Percentiles rank a stretch among this genome's conserved stretches.
Evolutionary conservation across 2,113 vertebrate genomes (phyloP).

Genomic region (Cinclus cinclus): DNA sequence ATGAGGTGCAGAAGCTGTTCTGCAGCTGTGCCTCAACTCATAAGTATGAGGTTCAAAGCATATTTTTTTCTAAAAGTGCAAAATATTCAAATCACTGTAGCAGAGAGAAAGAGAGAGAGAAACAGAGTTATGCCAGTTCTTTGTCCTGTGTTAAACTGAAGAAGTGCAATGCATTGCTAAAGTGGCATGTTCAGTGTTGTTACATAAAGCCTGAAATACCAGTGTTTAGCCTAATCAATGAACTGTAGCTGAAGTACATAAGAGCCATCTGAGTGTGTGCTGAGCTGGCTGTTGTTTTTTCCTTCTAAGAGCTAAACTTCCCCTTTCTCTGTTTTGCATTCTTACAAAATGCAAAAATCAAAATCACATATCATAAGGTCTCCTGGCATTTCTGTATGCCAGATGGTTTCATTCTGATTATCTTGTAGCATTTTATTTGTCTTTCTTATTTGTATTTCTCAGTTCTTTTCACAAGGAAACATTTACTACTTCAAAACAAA

Average conservation of each 20-base stretch:
- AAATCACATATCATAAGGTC: background rate
- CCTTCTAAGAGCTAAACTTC: background rate
- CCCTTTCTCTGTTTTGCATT: background rate
- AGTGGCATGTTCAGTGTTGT: background rate
- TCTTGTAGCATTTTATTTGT: background rate
- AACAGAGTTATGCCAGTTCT: background rate
- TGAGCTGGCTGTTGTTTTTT: background rate
- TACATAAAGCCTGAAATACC: background rate
- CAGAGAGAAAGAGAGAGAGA: background rate
- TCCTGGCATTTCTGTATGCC: background rate
- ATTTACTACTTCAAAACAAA: background rate
- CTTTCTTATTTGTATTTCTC: background rate
- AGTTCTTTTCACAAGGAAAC: background rate
- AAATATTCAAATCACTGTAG: background rate
- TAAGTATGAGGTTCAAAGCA: background rate
- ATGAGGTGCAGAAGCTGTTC: background rate
- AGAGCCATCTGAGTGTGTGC: background rate
- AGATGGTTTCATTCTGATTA: background rate
- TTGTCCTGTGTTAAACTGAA: background rate
- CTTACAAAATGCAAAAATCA: background rate
- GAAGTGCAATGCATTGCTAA: background rate
- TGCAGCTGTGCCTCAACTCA: background rate
- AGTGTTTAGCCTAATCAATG: background rate
- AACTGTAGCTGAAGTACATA: fast-evolving
- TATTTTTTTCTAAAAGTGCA: background rate